Percentiles rank a stretch among this genome's conserved stretches.
These are phyloP conservation scores for Ornithoptera alexandrae DNA, from an alignment of 2,888 invertebrate species.

Conservation along the genomic window DNA sequence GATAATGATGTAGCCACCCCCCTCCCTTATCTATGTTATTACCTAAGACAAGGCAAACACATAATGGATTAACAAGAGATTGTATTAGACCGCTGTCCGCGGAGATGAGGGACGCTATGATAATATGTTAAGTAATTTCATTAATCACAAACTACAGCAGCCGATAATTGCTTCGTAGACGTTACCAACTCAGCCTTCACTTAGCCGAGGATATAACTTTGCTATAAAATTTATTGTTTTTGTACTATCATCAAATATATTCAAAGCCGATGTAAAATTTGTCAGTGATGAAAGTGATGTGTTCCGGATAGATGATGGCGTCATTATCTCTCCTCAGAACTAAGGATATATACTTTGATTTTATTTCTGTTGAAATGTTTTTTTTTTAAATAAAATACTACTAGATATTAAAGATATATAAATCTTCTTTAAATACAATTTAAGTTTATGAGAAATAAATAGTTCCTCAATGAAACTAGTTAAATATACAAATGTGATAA, in stretches of 20 bases:
- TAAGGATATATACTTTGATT: no score
- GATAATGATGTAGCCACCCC: not conserved
- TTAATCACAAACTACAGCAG: constrained; percentile 6
- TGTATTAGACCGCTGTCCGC: constrained; percentile 11
- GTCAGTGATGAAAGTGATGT: no score
- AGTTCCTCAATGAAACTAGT: no score
- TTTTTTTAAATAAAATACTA: no score
- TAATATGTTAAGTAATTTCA: constrained; percentile 13
- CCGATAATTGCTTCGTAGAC: not conserved
- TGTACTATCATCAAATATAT: not conserved
- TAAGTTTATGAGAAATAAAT: no score
- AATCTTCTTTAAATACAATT: no score
- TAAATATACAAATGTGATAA: no score
- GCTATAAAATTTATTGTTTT: not conserved
- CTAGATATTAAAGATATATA: no score
- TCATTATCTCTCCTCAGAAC: no score
- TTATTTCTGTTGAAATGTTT: no score
- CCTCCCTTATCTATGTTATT: not conserved
- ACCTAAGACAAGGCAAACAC: not conserved
- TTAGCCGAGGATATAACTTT: not conserved
- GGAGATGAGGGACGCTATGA: not conserved
- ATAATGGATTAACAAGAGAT: constrained; percentile 9
- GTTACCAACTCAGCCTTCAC: not conserved
- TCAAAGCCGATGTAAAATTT: not conserved
- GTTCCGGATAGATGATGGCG: no score